Conservation (phyloP, 1,140 invertebrate species). For the Drosophila pseudoobscura region DNA sequence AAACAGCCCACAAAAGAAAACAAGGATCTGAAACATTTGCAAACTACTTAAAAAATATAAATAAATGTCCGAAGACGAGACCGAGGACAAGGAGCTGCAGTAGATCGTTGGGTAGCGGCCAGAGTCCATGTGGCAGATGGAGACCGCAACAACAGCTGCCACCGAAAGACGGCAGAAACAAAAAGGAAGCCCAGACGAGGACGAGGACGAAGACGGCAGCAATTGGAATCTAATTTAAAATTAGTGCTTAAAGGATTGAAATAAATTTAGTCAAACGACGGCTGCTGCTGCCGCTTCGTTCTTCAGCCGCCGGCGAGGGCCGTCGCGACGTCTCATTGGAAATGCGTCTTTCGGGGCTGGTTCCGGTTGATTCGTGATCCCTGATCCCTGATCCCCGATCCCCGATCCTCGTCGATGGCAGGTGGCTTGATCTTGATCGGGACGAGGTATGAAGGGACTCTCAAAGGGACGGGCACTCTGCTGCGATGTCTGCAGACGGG, state of each 20-base stretch:
- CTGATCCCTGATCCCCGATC: too few species aligned
- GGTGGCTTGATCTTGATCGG: conserved; percentile 70
- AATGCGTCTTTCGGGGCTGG: conserved; percentile 59
- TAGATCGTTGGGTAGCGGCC: conserved; percentile 8
- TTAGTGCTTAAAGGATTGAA: conserved; percentile 81
- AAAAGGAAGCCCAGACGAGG: conserved; percentile 11
- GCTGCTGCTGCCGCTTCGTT: conserved; percentile 11
- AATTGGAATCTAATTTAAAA: conserved; percentile 82
- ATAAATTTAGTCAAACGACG: conserved; percentile 74
- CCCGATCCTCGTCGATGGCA: conserved; percentile 33
- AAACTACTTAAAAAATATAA: conserved; percentile 50
- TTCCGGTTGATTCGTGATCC: conserved; percentile 50
- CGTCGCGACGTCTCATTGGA: conserved; percentile 54
- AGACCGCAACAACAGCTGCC: conserved; percentile 71
- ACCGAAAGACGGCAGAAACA: conserved; percentile 8
- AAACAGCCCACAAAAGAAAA: conserved; percentile 25
- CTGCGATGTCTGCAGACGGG: too few species aligned
- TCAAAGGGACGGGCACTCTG: too few species aligned
- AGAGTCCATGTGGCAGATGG: conserved; percentile 49
- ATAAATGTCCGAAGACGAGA: conserved; percentile 22
- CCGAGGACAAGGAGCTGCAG: conserved; percentile 17
- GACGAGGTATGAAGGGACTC: not conserved
- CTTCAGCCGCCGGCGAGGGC: conserved; percentile 9
- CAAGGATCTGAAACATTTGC: conserved; percentile 40
- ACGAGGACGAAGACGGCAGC: conserved; percentile 16